Evolutionary conservation across 2,113 vertebrate species (phyloP), one percentile per base, ranked within the genome.

Genomic region (Peromyscus leucopus): DNA sequence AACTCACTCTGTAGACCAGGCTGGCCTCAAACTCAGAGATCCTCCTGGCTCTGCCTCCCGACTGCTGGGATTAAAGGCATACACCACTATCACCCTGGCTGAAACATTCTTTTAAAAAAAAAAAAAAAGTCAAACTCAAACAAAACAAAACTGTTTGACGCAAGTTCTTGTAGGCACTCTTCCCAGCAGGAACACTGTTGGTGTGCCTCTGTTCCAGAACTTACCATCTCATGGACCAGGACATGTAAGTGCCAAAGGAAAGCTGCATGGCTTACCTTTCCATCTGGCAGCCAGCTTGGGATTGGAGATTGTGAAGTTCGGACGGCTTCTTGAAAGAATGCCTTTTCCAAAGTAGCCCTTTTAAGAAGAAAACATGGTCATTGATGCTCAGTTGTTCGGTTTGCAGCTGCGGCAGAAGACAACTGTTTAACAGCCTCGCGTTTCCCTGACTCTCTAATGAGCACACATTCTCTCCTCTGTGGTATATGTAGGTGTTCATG

Each of bases 291-390:
- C 89, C 92, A 99, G 94, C 36, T 69, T 83, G 51, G 98, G 98
- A 78, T 99, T 98, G 51, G 99, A 99, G 96, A 99, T 96, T 95
- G 98, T 98, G 98, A 99, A 99, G 82, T 98, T 98, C 0, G 99
- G 99, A 74, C 99, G 98, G 96, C 99, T 99, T 98, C 99, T 99
- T 67, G 99, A 99, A 84, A 99, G 98, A 94, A 99, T 93, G 0
- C 99, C 99, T 99, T 99, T 99, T 57, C 99, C 99, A 98, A 99
- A 99, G 96, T 99, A 99, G 63, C 99, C 99, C 99, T 99, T 93
- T 48, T 96, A 17, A 94, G 69, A 93, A 61, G 84, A 88, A 67
- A 90, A 90, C 22, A 17, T n/a, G 36, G 69, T 51, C 16, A 8
- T 55, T 55, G 55, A 55, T 2, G 17, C 17, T 80, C 21, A 91